These are phyloP conservation scores for Euura lappo DNA, from an alignment of 1,140 invertebrate genomes.

Conservation along the genomic window DNA sequence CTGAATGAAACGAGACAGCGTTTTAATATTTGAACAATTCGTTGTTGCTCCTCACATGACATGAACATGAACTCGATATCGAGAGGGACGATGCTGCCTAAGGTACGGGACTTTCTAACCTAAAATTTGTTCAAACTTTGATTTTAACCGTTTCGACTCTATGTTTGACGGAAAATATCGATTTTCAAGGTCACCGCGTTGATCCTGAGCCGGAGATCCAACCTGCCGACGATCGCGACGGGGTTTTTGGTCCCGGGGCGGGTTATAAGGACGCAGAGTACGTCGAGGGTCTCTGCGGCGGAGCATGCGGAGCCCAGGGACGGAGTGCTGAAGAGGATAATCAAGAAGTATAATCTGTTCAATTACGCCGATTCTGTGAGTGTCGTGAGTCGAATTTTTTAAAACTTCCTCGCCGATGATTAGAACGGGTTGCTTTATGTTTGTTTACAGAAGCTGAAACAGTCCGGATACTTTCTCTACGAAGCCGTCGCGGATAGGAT, in stretches of 20 bases:
- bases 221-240: neutral
- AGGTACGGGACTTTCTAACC: neutral
- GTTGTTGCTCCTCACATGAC: neutral
- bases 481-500: too few relatives aligned
- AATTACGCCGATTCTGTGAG: conserved; percentile 14
- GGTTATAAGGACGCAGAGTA: neutral
- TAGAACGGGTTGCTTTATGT: neutral
- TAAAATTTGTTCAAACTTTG: neutral
- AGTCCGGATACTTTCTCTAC: too few relatives aligned
- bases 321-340: neutral
- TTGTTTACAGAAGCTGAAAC: neutral
- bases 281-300: neutral
- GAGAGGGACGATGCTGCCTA: neutral
- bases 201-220: neutral
- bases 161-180: too few relatives aligned
- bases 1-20: too few relatives aligned
- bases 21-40: too few relatives aligned
- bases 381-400: neutral
- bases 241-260: neutral
- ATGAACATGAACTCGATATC: neutral
- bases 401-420: neutral
- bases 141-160: too few relatives aligned
- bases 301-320: neutral
- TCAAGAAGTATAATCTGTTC: conserved; percentile 8
- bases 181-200: neutral